Percentiles rank a stretch among this genome's conserved stretches.
phyloP scores from a whole-genome alignment of 2,113 vertebrate species.

The Anolis carolinensis region DNA sequence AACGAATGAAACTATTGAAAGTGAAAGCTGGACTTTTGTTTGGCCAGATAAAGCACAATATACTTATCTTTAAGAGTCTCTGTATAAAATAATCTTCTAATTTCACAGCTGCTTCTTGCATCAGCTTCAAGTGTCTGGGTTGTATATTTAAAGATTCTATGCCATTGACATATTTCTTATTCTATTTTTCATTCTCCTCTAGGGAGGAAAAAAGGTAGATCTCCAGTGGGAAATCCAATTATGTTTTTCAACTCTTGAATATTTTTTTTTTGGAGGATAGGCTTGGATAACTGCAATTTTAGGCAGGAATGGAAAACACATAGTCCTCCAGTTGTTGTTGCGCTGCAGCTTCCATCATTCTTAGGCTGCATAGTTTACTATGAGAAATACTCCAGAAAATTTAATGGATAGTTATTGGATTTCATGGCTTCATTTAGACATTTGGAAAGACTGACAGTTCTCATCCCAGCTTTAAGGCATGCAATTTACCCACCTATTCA shows the following conservation, averaged over 20 bases:
- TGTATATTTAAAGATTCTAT: not conserved
- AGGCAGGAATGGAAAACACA: not conserved
- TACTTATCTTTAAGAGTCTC: not conserved
- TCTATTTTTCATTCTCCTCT: not conserved
- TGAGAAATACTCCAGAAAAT: not conserved
- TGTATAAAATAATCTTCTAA: not conserved
- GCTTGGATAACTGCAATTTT: not conserved
- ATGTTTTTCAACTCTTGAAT: not conserved
- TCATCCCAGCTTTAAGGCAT: not conserved
- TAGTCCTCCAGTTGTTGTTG: not conserved
- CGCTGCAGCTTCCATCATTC: not conserved
- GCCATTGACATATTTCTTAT: not conserved
- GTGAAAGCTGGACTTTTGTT: constrained; percentile 32
- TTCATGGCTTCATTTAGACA: not conserved
- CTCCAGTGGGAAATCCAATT: not conserved
- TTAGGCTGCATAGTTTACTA: not conserved
- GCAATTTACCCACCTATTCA: not conserved
- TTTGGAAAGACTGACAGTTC: not conserved
- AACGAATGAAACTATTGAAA: constrained; percentile 20
- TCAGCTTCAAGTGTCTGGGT: not conserved
- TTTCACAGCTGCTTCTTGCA: not conserved
- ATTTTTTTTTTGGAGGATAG: not conserved
- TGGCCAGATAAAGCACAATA: constrained; percentile 27
- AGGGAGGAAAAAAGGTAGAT: not conserved
- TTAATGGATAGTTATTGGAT: too few relatives aligned